Evolutionary conservation across 2,113 vertebrate species (phyloP).

Genomic region (Lynx canadensis): DNA sequence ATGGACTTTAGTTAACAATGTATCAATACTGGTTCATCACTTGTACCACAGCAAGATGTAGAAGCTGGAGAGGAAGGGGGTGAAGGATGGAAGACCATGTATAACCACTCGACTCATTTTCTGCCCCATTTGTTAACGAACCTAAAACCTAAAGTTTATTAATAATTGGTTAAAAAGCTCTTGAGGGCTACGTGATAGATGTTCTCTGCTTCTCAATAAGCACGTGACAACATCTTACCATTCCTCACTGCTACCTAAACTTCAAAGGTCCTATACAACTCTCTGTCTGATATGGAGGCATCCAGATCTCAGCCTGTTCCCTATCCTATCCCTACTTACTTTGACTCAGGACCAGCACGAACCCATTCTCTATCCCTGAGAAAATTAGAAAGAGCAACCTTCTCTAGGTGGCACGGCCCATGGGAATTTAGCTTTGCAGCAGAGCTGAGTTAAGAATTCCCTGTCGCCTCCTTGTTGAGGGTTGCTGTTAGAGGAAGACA

Average conservation of each 20-base stretch:
- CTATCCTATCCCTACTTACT: too few species aligned
- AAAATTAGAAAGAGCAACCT: not conserved
- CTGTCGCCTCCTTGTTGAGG: not conserved
- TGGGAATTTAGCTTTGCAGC: not conserved
- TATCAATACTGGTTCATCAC: not conserved
- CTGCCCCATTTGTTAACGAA: not conserved
- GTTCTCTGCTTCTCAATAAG: not conserved
- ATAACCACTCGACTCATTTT: not conserved
- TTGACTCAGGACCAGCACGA: not conserved
- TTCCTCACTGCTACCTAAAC: not conserved
- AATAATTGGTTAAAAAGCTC: not conserved
- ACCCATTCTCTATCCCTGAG: not conserved
- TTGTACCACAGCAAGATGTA: not conserved
- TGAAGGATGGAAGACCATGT: not conserved
- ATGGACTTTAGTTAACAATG: not conserved
- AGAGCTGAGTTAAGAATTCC: not conserved
- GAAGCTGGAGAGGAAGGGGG: not conserved
- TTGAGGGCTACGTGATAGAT: not conserved
- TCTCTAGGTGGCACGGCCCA: fast-evolving
- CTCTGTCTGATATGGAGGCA: not conserved
- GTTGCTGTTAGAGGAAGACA: not conserved
- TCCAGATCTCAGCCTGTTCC: not conserved
- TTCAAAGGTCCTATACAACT: not conserved
- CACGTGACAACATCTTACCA: not conserved
- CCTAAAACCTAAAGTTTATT: not conserved